These are phyloP conservation scores for Vesta saturnalis DNA, from an alignment of 2,888 invertebrate species.

Conservation along the genomic window DNA sequence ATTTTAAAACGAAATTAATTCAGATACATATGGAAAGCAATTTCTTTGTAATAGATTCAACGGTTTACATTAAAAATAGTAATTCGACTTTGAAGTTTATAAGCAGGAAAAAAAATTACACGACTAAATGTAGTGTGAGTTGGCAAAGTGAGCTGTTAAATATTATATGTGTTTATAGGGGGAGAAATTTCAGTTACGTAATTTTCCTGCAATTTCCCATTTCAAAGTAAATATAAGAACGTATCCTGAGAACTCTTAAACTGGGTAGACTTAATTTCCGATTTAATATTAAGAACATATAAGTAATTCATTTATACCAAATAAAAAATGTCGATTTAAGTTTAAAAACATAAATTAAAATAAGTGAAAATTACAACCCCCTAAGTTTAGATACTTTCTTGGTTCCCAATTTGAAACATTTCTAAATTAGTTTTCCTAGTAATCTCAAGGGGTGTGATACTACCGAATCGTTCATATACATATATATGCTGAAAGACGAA, in stretches of 20 bases:
- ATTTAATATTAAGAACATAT: constrained; percentile 15
- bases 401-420: too few relatives aligned
- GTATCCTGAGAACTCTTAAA: constrained; percentile 9
- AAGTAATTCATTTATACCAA: not conserved
- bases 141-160: constrained; percentile 16
- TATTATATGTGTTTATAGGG: constrained; percentile 23
- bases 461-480: too few relatives aligned
- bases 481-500: too few relatives aligned
- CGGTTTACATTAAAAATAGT: not conserved
- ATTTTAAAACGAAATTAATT: not conserved
- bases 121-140: constrained; percentile 4
- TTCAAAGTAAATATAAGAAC: constrained; percentile 30
- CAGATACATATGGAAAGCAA: not conserved
- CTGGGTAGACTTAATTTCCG: constrained; percentile 24
- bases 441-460: too few relatives aligned
- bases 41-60: constrained; percentile 4
- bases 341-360: not conserved
- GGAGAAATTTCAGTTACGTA: constrained; percentile 32
- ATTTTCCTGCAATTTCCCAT: constrained; percentile 34
- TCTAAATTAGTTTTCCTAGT: too few relatives aligned
- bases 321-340: not conserved
- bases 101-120: constrained; percentile 7
- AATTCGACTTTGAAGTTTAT: constrained; percentile 14
- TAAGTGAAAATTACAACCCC: not conserved
- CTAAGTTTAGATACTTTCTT: too few relatives aligned